phyloP scores from a whole-genome alignment of 2,888 invertebrate genomes.

The Xestia xanthographa region DNA sequence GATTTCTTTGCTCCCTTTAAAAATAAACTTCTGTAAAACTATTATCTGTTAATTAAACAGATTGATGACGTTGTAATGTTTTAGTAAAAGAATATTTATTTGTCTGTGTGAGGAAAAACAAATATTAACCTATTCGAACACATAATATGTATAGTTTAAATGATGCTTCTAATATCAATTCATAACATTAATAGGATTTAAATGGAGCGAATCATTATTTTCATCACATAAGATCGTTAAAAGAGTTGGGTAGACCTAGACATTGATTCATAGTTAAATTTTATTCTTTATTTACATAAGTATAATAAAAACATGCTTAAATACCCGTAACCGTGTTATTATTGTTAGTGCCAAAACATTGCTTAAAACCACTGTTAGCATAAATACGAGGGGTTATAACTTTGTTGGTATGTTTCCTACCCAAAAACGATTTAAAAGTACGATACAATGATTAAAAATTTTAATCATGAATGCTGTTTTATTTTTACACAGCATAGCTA shows the following conservation, averaged over 20 bases:
- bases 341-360: background rate
- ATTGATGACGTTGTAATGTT: background rate
- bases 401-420: background rate
- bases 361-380: background rate
- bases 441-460: too few relatives aligned
- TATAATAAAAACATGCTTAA: constrained; percentile 8
- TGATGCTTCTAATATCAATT: constrained; percentile 35
- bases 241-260: background rate
- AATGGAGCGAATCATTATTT: constrained; percentile 47
- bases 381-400: background rate
- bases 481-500: background rate
- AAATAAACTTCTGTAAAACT: background rate
- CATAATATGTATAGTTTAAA: constrained; percentile 34
- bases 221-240: constrained; percentile 18
- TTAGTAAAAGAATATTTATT: constrained; percentile 12
- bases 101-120: constrained; percentile 24
- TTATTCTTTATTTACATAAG: constrained; percentile 9
- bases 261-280: constrained; percentile 25
- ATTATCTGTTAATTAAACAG: background rate
- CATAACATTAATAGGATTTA: constrained; percentile 40
- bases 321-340: too few relatives aligned
- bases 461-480: background rate
- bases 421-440: background rate
- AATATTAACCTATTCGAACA: constrained; percentile 33
- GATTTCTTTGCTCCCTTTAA: background rate